phyloP scores from a whole-genome alignment of 2,888 invertebrate genomes.

The Onthophagus sagittarius region DNA sequence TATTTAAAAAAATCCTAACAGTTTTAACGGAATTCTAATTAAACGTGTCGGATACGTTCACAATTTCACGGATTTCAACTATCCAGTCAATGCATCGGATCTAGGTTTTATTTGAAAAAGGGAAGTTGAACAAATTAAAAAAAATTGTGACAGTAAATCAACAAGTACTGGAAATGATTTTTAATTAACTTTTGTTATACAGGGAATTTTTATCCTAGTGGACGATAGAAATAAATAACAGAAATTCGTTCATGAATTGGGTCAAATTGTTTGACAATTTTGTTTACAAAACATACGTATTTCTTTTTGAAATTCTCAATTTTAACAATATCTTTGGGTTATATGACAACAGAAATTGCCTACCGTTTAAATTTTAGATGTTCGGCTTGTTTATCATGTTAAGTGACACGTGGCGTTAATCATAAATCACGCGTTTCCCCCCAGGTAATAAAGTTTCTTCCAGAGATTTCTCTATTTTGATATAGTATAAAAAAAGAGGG shows the following conservation, averaged over 20 bases:
- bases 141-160: too few species aligned
- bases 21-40: not conserved
- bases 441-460: not conserved
- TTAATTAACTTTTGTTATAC: too few species aligned
- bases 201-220: too few species aligned
- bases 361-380: not conserved
- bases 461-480: not conserved
- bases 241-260: too few species aligned
- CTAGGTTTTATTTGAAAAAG: not conserved
- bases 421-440: not conserved
- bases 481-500: not conserved
- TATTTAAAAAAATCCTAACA: not conserved
- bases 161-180: too few species aligned
- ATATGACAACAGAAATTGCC: not conserved
- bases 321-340: too few species aligned
- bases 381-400: not conserved
- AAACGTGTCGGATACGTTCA: not conserved
- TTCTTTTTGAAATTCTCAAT: too few species aligned
- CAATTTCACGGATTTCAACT: not conserved
- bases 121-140: too few species aligned
- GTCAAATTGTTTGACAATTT: too few species aligned
- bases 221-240: too few species aligned
- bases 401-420: not conserved
- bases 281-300: too few species aligned
- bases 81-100: not conserved